phyloP scores from a whole-genome alignment of 2,888 invertebrate genomes.

The Mactromeris polynyma region DNA sequence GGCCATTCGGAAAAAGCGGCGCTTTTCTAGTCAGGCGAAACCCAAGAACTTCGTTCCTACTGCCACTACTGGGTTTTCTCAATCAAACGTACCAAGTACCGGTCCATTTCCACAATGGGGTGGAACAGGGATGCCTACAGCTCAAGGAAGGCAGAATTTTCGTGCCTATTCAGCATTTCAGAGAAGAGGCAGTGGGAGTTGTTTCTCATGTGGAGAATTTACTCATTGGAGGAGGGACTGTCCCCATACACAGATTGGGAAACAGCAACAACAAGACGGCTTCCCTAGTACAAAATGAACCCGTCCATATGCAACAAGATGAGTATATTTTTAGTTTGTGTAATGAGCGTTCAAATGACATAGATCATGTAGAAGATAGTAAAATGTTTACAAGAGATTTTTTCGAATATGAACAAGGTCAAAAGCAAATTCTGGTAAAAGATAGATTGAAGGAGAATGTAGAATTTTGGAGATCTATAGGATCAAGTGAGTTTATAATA shows the following conservation, averaged over 20 bases:
- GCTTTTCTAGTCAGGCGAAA: neutral
- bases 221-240: constrained; percentile 40
- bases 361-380: neutral
- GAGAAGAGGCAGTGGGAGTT: constrained; percentile 16
- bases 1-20: neutral
- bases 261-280: neutral
- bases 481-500: neutral
- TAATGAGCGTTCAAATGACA: neutral
- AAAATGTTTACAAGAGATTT: constrained; percentile 40
- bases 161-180: too few relatives aligned
- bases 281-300: constrained; percentile 9
- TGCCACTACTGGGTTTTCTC: too few relatives aligned
- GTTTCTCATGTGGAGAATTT: constrained; percentile 46
- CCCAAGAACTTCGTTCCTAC: too few relatives aligned
- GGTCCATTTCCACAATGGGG: too few relatives aligned
- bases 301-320: constrained; percentile 21
- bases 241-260: neutral
- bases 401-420: constrained; percentile 54
- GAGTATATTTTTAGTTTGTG: constrained; percentile 39
- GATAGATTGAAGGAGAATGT: constrained; percentile 35
- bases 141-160: too few relatives aligned
- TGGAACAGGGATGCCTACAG: too few relatives aligned
- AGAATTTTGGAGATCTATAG: constrained; percentile 14
- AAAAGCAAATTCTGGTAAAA: constrained; percentile 49
- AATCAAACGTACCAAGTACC: too few relatives aligned